Evolutionary conservation across 1,140 invertebrate species (phyloP).

Genomic region (Scaptomyza hsui): DNA sequence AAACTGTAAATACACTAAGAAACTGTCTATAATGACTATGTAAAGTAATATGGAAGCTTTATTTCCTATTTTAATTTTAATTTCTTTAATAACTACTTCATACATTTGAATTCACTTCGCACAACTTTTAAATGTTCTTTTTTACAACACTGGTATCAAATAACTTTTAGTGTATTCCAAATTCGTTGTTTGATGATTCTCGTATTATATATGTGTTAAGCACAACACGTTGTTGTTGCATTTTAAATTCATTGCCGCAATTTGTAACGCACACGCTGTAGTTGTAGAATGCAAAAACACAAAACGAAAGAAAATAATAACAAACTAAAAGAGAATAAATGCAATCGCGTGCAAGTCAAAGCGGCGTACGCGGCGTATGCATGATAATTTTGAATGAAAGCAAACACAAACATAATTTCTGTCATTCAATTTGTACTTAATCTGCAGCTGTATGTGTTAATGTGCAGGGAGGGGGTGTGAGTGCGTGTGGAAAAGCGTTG

Average conservation of each 20-base stretch:
- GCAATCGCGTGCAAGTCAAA: conserved; percentile 34
- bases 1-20: conserved; percentile 2
- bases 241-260: conserved; percentile 54
- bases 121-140: no score
- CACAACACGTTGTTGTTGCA: conserved; percentile 26
- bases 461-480: neutral
- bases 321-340: conserved; percentile 44
- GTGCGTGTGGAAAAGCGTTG: conserved; percentile 36
- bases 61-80: no score
- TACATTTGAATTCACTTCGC: no score
- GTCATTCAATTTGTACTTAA: neutral
- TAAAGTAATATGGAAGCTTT: no score
- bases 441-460: neutral
- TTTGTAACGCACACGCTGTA: conserved; percentile 32
- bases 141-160: no score
- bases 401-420: conserved; percentile 15
- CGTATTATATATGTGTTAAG: conserved; percentile 1
- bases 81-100: neutral
- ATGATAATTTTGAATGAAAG: conserved; percentile 47
- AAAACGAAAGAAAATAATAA: neutral
- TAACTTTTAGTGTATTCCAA: conserved; percentile 5
- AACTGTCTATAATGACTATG: neutral
- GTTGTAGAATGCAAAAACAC: neutral
- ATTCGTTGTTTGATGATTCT: neutral
- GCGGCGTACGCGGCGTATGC: conserved; percentile 52